These are phyloP conservation scores for Cydia fagiglandana DNA, from an alignment of 1,140 invertebrate species.

Conservation along the genomic window DNA sequence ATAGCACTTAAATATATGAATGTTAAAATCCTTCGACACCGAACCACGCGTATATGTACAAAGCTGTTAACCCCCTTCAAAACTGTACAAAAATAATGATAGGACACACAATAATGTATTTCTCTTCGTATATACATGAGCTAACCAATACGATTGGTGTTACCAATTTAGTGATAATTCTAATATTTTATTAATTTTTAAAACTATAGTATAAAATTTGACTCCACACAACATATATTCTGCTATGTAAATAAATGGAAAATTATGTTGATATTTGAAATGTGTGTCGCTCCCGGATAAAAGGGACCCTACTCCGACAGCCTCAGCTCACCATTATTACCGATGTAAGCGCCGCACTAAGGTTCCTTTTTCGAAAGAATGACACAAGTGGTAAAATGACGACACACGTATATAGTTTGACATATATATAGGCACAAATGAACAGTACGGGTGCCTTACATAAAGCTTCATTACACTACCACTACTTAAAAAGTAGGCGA, in stretches of 20 bases:
- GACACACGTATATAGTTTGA: conserved; percentile 36
- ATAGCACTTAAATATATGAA: background rate
- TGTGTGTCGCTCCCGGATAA: background rate
- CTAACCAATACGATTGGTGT: conserved; percentile 63
- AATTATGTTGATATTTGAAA: conserved; percentile 37
- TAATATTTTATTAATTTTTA: conserved; percentile 45
- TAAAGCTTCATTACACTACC: conserved; percentile 49
- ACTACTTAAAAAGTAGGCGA: conserved; percentile 59
- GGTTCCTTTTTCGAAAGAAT: background rate
- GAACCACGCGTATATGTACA: conserved; percentile 26
- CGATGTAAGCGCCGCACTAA: conserved; percentile 39
- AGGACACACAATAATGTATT: conserved; percentile 52
- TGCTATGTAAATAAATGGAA: conserved; percentile 57
- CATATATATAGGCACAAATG: conserved; percentile 69
- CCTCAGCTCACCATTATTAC: too few relatives aligned
- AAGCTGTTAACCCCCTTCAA: conserved; percentile 1
- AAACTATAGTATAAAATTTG: conserved; percentile 66
- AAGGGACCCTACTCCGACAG: conserved; percentile 14
- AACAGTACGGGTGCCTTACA: conserved; percentile 56
- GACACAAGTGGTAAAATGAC: conserved; percentile 37
- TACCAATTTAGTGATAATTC: conserved; percentile 56
- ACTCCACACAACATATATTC: conserved; percentile 50
- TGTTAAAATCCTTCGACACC: conserved; percentile 15
- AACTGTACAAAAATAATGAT: conserved; percentile 68
- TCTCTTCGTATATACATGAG: conserved; percentile 53